These are phyloP conservation scores for Orestias chungarensis DNA, from an alignment of 2,797 vertebrate species.

Conservation along the genomic window DNA sequence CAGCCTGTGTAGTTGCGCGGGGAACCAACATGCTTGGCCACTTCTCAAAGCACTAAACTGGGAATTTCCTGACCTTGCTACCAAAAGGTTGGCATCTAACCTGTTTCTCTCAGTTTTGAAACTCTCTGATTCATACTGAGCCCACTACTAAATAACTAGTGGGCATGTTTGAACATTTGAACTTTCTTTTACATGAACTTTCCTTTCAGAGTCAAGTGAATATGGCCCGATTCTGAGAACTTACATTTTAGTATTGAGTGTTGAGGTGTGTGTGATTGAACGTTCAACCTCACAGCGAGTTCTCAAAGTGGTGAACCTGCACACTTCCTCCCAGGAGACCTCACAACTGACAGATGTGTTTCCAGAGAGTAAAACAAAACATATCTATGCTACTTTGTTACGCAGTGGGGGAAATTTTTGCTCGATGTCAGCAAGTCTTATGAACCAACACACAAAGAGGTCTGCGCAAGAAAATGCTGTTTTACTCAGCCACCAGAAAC, in stretches of 20 bases:
- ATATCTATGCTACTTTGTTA: background rate
- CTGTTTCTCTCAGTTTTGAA: constrained; percentile 23
- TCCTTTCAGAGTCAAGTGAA: background rate
- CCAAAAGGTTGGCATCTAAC: constrained; percentile 17
- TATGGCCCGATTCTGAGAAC: constrained; percentile 34
- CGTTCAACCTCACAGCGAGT: background rate
- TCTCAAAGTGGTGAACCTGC: background rate
- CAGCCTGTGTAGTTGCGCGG: background rate
- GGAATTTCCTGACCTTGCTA: constrained; percentile 30
- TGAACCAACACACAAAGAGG: background rate
- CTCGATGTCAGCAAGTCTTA: background rate
- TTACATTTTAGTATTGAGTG: background rate
- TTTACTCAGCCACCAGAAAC: background rate
- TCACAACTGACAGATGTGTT: constrained; percentile 5
- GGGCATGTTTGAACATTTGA: constrained; percentile 73
- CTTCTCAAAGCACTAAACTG: background rate
- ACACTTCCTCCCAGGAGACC: background rate
- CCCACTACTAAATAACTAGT: constrained; percentile 32
- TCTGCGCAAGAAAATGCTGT: background rate
- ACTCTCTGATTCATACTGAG: constrained; percentile 46
- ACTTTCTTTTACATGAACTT: constrained; percentile 59
- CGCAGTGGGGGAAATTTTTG: background rate
- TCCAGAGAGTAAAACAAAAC: background rate
- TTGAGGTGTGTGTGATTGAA: background rate
- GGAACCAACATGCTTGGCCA: background rate